Evolutionary conservation across 2,888 invertebrate species (phyloP).

Genomic region (Idaea biselata): DNA sequence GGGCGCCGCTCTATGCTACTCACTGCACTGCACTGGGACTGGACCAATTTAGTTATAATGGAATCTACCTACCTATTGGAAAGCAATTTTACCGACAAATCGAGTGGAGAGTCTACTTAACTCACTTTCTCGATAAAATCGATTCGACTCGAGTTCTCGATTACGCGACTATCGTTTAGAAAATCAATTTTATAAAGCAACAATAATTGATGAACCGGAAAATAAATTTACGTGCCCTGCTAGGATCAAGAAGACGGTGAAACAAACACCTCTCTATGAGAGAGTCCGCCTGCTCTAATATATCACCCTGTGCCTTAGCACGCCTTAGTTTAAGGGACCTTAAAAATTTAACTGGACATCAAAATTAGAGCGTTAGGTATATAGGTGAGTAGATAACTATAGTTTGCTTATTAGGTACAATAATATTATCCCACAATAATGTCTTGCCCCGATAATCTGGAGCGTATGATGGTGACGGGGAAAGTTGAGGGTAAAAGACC

Average conservation of each 20-base stretch:
- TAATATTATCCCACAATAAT: too few species aligned
- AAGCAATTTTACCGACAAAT: constrained; percentile 47
- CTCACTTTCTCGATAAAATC: constrained; percentile 50
- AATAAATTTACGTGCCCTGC: not conserved
- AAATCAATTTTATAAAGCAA: constrained; percentile 22
- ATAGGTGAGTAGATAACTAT: too few species aligned
- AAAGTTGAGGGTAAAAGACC: too few species aligned
- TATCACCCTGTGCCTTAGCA: too few species aligned
- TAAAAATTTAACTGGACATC: too few species aligned
- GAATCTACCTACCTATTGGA: constrained; percentile 25
- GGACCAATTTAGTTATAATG: not conserved
- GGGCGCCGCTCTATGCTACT: not conserved
- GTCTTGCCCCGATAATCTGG: too few species aligned
- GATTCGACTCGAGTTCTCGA: constrained; percentile 40
- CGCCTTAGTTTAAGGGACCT: too few species aligned
- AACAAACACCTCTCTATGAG: too few species aligned
- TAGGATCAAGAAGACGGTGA: not conserved
- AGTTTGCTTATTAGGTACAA: too few species aligned
- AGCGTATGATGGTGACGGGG: too few species aligned
- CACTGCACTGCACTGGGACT: not conserved
- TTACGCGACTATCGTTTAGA: constrained; percentile 36
- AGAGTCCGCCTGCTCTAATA: too few species aligned
- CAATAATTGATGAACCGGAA: constrained; percentile 6
- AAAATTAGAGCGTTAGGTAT: too few species aligned
- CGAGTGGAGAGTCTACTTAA: constrained; percentile 35